Base-by-base conservation (phyloP, 2,113 vertebrate species). In the Ceratotherium simum region DNA sequence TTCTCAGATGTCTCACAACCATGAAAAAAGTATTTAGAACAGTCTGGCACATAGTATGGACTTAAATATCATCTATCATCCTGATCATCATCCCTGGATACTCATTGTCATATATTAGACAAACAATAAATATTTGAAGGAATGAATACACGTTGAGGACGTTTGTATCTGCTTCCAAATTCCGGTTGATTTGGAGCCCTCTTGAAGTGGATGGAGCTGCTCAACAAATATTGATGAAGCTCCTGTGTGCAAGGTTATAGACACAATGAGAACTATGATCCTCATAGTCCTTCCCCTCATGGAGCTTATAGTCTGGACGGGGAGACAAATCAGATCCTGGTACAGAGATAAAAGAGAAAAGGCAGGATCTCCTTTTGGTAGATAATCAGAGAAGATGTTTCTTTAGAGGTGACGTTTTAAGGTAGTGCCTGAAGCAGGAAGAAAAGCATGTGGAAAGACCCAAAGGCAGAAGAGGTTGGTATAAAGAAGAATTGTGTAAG, bases 101-200 rank as follows among this genome's bases (percentile, higher is more conserved):
- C 31, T 60, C 36, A 65, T 65, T 87, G n/a, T 73, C 9, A 6
- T 54, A 16, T 46, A 23, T 70, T 42, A 80, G 36, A 79, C 29
- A 90, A 75, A 83, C n/a, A 48, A 17, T 82, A 89, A 51, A 51
- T 69, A 62, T 31, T 79, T 80, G 46, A 56, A 79, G 48, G 46
- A 73, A 36, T 73, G 76, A 65, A 56, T 21, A 72, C 16, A 70
- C 20, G 33, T 54, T 81, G 80, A 65, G 31, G 76, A 65, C 75
- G 46, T 92, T 92, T 92, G 42, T 87, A 87, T n/a, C 56, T 72
- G 11, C 65, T 87, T 81, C 67, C 82, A 96, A 65, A 65, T 75
- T 92, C 83, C 62, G 31, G 7, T 62, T 96, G 75, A 65, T 80
- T 91, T 96, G 75, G 76, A 92, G 12, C 46, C 46, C 3, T 80